Conservation (phyloP, 2,797 vertebrate species). For the Gallinago nigripennis region DNA sequence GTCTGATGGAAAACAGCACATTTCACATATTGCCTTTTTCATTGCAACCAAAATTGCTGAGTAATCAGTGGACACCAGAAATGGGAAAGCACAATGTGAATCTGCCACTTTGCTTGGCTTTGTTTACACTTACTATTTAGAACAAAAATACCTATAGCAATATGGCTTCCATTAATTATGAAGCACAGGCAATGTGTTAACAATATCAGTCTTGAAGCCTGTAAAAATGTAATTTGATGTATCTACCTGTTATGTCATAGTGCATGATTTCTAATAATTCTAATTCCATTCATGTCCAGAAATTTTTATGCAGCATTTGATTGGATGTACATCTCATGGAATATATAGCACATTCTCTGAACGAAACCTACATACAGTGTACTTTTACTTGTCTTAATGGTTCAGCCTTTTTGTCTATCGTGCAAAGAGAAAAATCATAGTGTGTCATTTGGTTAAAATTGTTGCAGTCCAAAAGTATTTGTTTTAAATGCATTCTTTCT, state of each 20-base stretch:
- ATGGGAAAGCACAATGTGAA: constrained; percentile 3
- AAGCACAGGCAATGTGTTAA: neutral
- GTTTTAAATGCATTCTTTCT: constrained; percentile 65
- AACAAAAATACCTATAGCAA: neutral
- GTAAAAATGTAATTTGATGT: neutral
- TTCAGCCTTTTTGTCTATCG: constrained; percentile 30
- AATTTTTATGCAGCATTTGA: neutral
- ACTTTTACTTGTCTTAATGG: neutral
- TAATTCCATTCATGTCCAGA: neutral
- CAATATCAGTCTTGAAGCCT: neutral
- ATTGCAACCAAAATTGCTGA: constrained; percentile 34
- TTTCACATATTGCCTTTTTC: constrained; percentile 37
- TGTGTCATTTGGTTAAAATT: constrained; percentile 22
- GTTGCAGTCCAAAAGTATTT: constrained; percentile 29
- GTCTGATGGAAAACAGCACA: constrained; percentile 66
- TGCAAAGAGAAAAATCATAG: neutral
- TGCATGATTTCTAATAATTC: neutral
- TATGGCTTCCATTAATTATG: neutral
- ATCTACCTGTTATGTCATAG: neutral
- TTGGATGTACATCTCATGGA: neutral
- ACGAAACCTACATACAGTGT: constrained; percentile 33
- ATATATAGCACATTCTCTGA: constrained; percentile 26
- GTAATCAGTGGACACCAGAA: constrained; percentile 38
- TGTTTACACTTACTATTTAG: neutral
- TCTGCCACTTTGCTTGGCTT: neutral